Base-by-base conservation (phyloP, 2,888 invertebrate genomes). In the Perithous albicinctus region DNA sequence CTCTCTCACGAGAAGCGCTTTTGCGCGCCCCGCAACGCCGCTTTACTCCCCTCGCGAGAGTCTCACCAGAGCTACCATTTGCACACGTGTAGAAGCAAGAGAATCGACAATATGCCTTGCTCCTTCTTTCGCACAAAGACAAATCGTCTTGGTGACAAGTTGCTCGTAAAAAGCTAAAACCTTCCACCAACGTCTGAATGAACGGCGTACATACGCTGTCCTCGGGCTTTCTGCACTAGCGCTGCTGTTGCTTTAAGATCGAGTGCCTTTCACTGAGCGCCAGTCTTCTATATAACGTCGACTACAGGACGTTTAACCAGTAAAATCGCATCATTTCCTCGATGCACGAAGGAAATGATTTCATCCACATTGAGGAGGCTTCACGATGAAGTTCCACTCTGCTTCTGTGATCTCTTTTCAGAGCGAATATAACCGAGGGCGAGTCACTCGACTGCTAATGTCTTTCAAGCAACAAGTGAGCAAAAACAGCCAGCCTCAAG, bases 101-200 rank as follows among this genome's bases (percentile, higher is more conserved):
- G 23, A 20, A 12, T 51, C 63, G 23, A 35, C 15, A 15, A 23
- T 63, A 35, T 10, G n/a, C n/a, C 46, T 48, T 61, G 61, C 76
- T 82, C 82, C 73, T 76, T 82, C 78, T 73, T 76, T 82, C 72
- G 78, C 82, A 79, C 82, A 79, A 79, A 86, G 89, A 90, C 89
- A 88, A 90, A 90, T 90, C 88, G 88, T 85, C 85, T 75, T 78
- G 87, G 89, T 87, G 90, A 90, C 89, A 89, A 90, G 89, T 89
- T 87, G 90, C 80, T 86, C 82, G 86, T 86, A 88, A 90, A 90
- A 89, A 88, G 84, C 77, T 83, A 80, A 83, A 75, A 66, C 80
- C 69, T 79, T n/a, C n/a, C n/a, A n/a, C 78, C 82, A 82, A 78
- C 83, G 84, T 78, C 82, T 72, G 81, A 81, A 84, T 79, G 83